Conservation (phyloP, 2,888 invertebrate genomes). For the Laothoe populi region DNA sequence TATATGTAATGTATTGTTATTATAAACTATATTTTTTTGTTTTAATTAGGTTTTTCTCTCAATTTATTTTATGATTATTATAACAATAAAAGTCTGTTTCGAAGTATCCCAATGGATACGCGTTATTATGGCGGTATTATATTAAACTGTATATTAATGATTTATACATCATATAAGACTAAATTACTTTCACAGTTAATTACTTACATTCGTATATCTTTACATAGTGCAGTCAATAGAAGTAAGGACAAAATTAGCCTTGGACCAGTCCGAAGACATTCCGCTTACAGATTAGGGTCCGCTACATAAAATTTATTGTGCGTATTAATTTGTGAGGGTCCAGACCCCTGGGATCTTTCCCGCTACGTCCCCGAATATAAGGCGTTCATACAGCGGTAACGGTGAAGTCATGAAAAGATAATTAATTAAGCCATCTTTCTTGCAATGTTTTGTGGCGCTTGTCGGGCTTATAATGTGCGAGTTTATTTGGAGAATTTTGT, state of each 20-base stretch:
- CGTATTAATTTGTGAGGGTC: conserved; percentile 19
- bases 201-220: background rate
- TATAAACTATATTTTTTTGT: no score
- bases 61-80: no score
- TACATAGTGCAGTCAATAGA: background rate
- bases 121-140: no score
- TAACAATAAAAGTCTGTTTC: no score
- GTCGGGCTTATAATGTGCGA: background rate
- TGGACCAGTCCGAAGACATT: background rate
- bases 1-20: no score
- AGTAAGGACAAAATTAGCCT: conserved; percentile 1
- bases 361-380: conserved; percentile 9
- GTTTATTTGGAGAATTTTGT: background rate
- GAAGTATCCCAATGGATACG: no score
- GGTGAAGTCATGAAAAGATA: conserved; percentile 48
- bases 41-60: no score
- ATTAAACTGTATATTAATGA: no score
- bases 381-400: conserved; percentile 23
- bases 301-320: background rate
- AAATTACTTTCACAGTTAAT: no score
- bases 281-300: background rate
- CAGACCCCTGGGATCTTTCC: background rate
- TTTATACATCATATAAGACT: no score
- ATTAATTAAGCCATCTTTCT: conserved; percentile 40
- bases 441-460: conserved; percentile 21